Evolutionary conservation across 64 coral and sea anemone species (phyloP).

Genomic region (Dendronephthya gigantea): DNA sequence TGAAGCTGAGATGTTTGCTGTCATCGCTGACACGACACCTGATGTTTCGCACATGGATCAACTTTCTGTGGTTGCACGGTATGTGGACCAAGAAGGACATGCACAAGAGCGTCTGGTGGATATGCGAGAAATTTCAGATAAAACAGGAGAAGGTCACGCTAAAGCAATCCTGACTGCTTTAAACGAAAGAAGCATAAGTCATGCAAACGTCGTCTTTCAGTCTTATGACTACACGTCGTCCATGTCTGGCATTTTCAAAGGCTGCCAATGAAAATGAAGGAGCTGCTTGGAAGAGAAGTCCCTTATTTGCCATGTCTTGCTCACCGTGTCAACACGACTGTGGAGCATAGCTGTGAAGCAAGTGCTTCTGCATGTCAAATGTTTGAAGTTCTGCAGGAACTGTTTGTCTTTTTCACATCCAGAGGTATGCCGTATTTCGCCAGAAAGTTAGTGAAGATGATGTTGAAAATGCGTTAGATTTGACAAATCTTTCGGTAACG

Average conservation of each 20-base stretch:
- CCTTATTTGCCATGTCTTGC: conserved; percentile 2
- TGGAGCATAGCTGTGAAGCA: conserved; percentile 9
- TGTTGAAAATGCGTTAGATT: conserved; percentile 14
- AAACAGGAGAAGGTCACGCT: background rate
- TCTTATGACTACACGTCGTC: background rate
- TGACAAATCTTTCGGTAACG: background rate
- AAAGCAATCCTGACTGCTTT: background rate
- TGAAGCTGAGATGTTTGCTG: conserved; percentile 1
- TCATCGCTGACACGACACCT: conserved; percentile 4
- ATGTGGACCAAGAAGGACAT: background rate
- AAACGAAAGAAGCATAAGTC: background rate
- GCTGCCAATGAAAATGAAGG: background rate
- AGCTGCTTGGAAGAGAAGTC: background rate
- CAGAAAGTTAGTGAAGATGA: background rate
- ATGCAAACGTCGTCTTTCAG: background rate
- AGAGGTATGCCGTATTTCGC: background rate
- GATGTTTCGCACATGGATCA: conserved; percentile 2
- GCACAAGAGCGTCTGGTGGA: background rate
- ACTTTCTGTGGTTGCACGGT: conserved; percentile 3
- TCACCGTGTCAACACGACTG: background rate
- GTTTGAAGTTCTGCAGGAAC: background rate
- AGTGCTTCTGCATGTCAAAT: background rate
- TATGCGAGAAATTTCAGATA: conserved; percentile 2
- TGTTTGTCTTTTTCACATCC: background rate
- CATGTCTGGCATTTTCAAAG: background rate